Conservation (phyloP, 2,113 vertebrate species). For the Vireo altiloquus region DNA sequence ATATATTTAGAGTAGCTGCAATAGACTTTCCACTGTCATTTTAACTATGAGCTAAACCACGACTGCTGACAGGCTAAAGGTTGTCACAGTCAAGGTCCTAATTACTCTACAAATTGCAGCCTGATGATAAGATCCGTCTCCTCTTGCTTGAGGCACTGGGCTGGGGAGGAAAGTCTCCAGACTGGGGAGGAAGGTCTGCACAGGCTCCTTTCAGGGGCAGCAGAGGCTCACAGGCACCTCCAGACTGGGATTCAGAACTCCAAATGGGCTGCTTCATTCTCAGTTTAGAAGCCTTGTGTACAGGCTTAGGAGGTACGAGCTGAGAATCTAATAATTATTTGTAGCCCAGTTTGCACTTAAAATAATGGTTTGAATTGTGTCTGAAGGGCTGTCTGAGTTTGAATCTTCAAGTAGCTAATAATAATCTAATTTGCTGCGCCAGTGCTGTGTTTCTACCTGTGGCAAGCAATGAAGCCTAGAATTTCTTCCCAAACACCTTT, state of each 20-base stretch:
- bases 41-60: constrained; percentile 24
- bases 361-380: neutral
- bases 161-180: neutral
- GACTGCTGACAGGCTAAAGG: constrained; percentile 25
- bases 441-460: neutral
- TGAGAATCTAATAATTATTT: neutral
- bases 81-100: constrained; percentile 21
- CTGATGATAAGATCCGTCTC: neutral
- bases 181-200: neutral
- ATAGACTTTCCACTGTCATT: neutral
- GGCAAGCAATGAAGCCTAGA: neutral
- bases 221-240: neutral
- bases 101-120: constrained; percentile 26
- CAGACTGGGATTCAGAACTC: neutral
- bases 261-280: neutral
- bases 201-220: neutral
- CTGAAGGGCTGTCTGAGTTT: neutral
- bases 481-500: neutral
- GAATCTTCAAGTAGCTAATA: neutral
- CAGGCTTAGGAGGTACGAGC: neutral
- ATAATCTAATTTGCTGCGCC: neutral
- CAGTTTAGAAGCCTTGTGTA: neutral
- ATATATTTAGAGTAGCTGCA: constrained; percentile 7
- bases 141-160: neutral
- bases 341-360: neutral